Base-by-base conservation (phyloP, 2,113 vertebrate genomes). In the Tyrannus savana region DNA sequence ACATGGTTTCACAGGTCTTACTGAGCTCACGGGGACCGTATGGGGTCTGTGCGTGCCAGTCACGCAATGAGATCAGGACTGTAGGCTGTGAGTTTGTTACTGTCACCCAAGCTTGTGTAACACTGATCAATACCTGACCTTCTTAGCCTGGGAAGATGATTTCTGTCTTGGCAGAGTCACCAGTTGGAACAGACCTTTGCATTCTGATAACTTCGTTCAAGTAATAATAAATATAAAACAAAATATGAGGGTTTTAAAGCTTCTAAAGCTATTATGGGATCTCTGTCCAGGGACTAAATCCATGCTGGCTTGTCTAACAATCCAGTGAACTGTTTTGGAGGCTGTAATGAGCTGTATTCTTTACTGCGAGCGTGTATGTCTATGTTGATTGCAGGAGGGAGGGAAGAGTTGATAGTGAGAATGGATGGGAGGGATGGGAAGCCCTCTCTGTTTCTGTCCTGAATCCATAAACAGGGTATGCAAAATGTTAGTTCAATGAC, bases 121-220 rank as follows among this genome's bases (percentile, higher is more conserved):
- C 28, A 15, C 55, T 58, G 19, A 33, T 41, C 72, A 8, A 4
- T 53, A 66, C 13, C 44, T 47, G 60, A 47, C 25, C 6, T 73
- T 76, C 33, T 25, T 14, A 71, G 71, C 42, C 56, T 39, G 87
- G 87, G n/a, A 89, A 90, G 90, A 69, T 91, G 73, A 52, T 87
- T 93, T 87, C 90, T 90, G 53, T 14, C 35, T 90, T 53, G 83
- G 80, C 71, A 87, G 85, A 90, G 75, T 81, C 35, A 64, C 33
- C 73, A 86, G 5, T 16, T 88, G 91, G 67, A 89, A 55, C 62
- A 94, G 90, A 95, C 62, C 22, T 73, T 67, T 71, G 95, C 47
- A 81, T 85, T 81, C 91, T 92, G 85, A 68, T 84, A 94, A 84
- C 79, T 95, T 95, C 66, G 50, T 21, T 93, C 44, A 74, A 87